A percentile compares a stretch with the other conserved stretches of the same genome.
These are phyloP conservation scores for Sander lucioperca DNA, from an alignment of 2,113 vertebrate species.

Conservation along the genomic window DNA sequence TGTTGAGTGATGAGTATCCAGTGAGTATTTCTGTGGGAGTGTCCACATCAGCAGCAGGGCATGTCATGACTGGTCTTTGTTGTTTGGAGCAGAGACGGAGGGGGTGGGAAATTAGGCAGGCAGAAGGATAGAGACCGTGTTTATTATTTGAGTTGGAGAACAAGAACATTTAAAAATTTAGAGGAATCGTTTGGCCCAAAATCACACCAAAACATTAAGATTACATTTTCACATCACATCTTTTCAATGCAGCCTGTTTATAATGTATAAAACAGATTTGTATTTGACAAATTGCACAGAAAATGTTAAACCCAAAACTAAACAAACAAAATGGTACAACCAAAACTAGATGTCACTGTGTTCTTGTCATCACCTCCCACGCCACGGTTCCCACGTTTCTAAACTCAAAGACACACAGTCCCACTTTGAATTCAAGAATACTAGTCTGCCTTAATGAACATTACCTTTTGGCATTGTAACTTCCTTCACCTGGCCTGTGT, in stretches of 20 bases:
- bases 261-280: background rate
- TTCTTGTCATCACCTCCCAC: slow-evolving; percentile 13
- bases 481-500: too few species aligned
- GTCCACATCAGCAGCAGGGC: background rate
- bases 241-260: background rate
- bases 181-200: background rate
- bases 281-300: background rate
- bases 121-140: background rate
- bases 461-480: too few species aligned
- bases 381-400: slow-evolving; percentile 27
- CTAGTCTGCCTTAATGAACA: too few species aligned
- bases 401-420: background rate
- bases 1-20: background rate
- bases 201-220: background rate
- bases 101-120: too few species aligned
- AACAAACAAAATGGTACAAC: too few species aligned
- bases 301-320: background rate
- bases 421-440: background rate
- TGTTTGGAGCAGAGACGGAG: background rate
- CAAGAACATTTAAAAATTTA: background rate
- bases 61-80: slow-evolving; percentile 19
- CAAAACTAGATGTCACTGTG: slow-evolving; percentile 5
- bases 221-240: background rate
- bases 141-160: background rate
- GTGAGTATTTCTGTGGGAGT: slow-evolving; percentile 15